phyloP scores from a whole-genome alignment of 2,888 invertebrate species.

The Heliconius cydno region DNA sequence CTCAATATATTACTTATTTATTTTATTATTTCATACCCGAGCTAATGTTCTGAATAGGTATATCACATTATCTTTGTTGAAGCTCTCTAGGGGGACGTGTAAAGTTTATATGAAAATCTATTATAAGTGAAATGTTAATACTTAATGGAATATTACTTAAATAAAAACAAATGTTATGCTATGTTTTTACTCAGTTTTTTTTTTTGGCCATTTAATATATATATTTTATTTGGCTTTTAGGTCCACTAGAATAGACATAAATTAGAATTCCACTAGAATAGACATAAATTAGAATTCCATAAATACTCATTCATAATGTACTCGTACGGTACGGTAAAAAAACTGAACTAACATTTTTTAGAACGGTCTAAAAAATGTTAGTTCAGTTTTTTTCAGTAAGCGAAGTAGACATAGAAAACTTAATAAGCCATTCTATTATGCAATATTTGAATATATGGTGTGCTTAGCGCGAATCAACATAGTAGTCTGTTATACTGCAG shows the following conservation, averaged over 20 bases:
- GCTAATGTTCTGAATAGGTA: not conserved
- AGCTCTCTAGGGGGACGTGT: not conserved
- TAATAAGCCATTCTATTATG: not conserved
- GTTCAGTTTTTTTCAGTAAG: not conserved
- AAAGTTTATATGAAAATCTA: conserved; percentile 18
- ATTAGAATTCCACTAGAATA: too few species aligned
- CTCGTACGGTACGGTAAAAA: too few species aligned
- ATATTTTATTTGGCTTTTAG: too few species aligned
- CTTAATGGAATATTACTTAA: conserved; percentile 3
- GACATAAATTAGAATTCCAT: too few species aligned
- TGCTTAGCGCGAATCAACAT: not conserved
- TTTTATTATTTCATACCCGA: not conserved
- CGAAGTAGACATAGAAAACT: not conserved
- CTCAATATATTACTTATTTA: not conserved
- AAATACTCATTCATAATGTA: not conserved
- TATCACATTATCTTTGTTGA: not conserved
- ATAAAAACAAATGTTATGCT: not conserved
- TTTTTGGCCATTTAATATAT: too few species aligned
- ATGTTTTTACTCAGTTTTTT: not conserved
- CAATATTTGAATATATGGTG: too few species aligned
- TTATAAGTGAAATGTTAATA: conserved; percentile 6
- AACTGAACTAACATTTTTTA: too few species aligned
- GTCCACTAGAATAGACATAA: too few species aligned
- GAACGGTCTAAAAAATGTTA: not conserved
- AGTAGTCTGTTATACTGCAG: not conserved